These are phyloP conservation scores for Cyclophora albipunctata DNA, from an alignment of 2,888 invertebrate genomes.

Conservation along the genomic window DNA sequence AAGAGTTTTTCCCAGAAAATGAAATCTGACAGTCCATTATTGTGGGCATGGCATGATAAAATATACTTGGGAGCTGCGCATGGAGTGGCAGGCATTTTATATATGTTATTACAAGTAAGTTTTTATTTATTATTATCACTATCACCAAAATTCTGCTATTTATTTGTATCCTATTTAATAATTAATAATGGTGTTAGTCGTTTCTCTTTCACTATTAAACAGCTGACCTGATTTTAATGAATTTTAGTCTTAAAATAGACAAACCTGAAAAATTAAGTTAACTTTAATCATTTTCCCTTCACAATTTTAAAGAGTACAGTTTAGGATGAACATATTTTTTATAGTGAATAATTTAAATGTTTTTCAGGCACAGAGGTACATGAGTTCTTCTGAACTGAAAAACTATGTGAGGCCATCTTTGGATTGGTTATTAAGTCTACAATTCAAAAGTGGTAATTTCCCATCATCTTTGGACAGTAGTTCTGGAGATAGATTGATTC, in stretches of 20 bases:
- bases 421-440: constrained; percentile 76
- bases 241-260: too few species aligned
- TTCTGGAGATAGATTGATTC: constrained; percentile 84
- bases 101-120: constrained; percentile 84
- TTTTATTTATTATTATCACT: background rate
- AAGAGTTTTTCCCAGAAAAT: constrained; percentile 71
- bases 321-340: too few species aligned
- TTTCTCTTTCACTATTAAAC: too few species aligned
- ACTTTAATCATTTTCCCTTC: too few species aligned
- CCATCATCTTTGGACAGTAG: constrained; percentile 84
- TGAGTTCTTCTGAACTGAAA: constrained; percentile 74
- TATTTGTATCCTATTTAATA: background rate
- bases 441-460: constrained; percentile 80
- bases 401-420: constrained; percentile 78
- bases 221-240: too few species aligned
- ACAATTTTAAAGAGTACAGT: too few species aligned
- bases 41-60: constrained; percentile 92
- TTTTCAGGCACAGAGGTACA: constrained; percentile 71
- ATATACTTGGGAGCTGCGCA: constrained; percentile 93
- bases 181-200: background rate
- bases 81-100: constrained; percentile 90
- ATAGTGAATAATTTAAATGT: background rate
- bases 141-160: background rate
- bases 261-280: too few species aligned
- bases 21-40: constrained; percentile 78